These are phyloP conservation scores for Heliconius cydno DNA, from an alignment of 2,888 invertebrate genomes.

Conservation along the genomic window DNA sequence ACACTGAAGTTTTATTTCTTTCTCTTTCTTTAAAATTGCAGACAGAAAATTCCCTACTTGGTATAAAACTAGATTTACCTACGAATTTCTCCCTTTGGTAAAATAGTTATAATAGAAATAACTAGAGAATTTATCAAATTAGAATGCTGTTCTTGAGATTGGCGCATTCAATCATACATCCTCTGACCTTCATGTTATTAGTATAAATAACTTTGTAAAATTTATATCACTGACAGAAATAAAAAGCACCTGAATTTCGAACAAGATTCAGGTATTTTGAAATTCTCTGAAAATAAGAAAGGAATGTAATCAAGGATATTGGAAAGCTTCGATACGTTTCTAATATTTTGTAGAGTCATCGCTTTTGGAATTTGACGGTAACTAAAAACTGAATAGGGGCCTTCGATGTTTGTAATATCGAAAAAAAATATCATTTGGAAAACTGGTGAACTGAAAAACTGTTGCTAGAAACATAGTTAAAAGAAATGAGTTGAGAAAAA, in stretches of 20 bases:
- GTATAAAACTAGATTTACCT: too few relatives aligned
- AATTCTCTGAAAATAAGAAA: not conserved
- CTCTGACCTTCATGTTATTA: too few relatives aligned
- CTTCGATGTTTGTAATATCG: not conserved
- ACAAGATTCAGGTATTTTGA: not conserved
- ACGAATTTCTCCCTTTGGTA: too few relatives aligned
- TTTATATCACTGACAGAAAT: not conserved
- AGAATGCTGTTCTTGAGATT: too few relatives aligned
- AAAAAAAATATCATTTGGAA: not conserved
- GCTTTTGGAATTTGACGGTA: not conserved
- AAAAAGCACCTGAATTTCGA: not conserved
- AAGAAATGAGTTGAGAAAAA: too few relatives aligned
- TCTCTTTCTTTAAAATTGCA: slow-evolving; percentile 11
- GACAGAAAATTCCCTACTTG: not conserved
- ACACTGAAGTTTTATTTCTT: not conserved
- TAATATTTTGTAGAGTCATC: slow-evolving; percentile 1
- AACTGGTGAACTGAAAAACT: too few relatives aligned
- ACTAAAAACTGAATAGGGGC: not conserved
- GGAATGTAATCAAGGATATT: slow-evolving; percentile 4
- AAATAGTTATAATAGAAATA: too few relatives aligned
- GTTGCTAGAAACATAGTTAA: too few relatives aligned
- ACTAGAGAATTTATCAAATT: too few relatives aligned
- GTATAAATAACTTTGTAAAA: not conserved
- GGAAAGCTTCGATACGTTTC: not conserved
- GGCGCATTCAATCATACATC: too few relatives aligned